phyloP scores from a whole-genome alignment of 2,797 vertebrate genomes.

The Gorsachius magnificus region DNA sequence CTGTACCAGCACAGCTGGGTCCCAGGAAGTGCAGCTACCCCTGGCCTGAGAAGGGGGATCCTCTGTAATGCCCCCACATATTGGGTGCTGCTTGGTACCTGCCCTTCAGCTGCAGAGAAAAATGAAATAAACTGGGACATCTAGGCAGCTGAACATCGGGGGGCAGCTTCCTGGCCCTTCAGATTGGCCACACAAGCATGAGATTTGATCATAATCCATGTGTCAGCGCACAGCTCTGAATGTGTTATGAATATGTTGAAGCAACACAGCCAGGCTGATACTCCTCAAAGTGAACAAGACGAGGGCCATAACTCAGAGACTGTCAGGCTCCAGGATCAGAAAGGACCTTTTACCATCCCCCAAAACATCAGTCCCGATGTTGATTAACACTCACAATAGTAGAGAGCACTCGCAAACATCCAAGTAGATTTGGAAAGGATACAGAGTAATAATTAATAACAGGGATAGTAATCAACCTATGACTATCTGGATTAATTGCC shows the following conservation, averaged over 20 bases:
- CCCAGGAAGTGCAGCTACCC: background rate
- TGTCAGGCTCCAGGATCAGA: background rate
- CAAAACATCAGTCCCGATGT: background rate
- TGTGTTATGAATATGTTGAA: fast-evolving
- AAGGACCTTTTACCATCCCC: background rate
- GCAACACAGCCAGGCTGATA: background rate
- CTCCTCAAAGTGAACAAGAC: background rate
- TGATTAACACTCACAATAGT: background rate
- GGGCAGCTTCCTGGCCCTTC: background rate
- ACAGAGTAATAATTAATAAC: background rate
- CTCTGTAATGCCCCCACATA: background rate
- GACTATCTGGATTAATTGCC: background rate
- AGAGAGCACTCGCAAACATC: background rate
- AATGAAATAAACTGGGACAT: background rate
- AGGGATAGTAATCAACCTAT: background rate
- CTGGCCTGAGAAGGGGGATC: background rate
- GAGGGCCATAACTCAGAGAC: background rate
- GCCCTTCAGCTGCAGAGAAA: background rate
- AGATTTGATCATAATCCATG: background rate
- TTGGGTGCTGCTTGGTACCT: background rate
- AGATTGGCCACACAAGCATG: background rate
- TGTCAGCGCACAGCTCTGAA: background rate
- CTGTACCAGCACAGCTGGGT: background rate
- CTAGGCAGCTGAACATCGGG: background rate
- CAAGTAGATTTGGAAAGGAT: background rate